phyloP scores from a whole-genome alignment of 2,888 invertebrate species.

The Isotomurus palustris region DNA sequence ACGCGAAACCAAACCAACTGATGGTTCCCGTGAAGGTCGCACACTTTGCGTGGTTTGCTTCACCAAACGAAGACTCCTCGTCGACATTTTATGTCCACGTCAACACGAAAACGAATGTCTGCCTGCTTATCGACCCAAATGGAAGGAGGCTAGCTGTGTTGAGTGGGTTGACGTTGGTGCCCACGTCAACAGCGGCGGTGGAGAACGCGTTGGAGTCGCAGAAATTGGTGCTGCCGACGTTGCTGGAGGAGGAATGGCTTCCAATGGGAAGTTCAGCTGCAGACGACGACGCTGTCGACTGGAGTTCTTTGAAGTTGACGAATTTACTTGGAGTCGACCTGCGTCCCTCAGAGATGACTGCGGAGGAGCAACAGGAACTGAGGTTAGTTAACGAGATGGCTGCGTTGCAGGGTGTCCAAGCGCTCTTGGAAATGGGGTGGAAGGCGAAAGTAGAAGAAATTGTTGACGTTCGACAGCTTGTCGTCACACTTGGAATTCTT shows the following conservation, averaged over 20 bases:
- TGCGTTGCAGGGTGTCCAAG: not conserved
- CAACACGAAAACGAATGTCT: not conserved
- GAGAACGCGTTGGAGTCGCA: not conserved
- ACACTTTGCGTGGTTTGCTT: not conserved
- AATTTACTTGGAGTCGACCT: not conserved
- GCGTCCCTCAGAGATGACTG: too few relatives aligned
- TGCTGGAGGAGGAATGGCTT: constrained; percentile 1
- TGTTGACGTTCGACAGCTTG: too few relatives aligned
- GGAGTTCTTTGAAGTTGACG: constrained; percentile 8
- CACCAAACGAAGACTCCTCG: too few relatives aligned
- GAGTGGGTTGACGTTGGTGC: not conserved
- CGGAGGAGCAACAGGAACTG: too few relatives aligned
- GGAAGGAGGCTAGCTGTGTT: not conserved
- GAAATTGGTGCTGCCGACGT: not conserved
- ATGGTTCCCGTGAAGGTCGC: not conserved
- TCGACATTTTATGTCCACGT: too few relatives aligned
- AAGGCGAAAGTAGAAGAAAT: too few relatives aligned
- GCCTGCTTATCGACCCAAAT: not conserved
- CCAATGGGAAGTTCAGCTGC: not conserved
- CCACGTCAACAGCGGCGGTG: not conserved
- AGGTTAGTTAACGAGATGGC: not conserved
- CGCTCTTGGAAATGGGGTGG: too few relatives aligned
- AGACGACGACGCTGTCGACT: constrained; percentile 26
- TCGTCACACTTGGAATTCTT: too few relatives aligned
- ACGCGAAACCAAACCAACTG: not conserved